Evolutionary conservation across 2,797 vertebrate species (phyloP).

Genomic region (Halcyon smyrnensis): DNA sequence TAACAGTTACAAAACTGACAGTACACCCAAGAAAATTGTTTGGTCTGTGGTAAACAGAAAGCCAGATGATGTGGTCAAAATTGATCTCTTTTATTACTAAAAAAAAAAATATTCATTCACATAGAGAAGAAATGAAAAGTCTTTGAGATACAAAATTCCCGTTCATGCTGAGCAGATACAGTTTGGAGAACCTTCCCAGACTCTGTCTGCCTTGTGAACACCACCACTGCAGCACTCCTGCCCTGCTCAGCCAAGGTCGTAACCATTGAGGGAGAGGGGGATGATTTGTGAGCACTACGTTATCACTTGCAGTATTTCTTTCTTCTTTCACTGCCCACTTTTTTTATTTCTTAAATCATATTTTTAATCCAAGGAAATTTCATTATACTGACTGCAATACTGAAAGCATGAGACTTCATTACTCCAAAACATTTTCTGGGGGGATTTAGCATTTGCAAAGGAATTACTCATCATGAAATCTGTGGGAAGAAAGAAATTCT

Average conservation of each 20-base stretch:
- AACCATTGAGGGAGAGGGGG: neutral
- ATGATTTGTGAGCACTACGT: neutral
- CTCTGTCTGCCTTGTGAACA: neutral
- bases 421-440: neutral
- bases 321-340: neutral
- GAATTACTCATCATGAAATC: constrained; percentile 47
- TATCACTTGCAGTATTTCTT: neutral
- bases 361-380: neutral
- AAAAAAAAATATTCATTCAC: neutral
- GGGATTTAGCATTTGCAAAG: constrained; percentile 45
- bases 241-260: neutral
- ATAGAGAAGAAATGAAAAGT: neutral
- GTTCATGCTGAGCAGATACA: neutral
- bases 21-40: neutral
- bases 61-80: neutral
- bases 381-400: neutral
- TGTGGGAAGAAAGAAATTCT: constrained; percentile 57
- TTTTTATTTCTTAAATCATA: neutral
- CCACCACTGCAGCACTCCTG: neutral
- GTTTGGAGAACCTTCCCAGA: neutral
- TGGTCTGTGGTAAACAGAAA: neutral
- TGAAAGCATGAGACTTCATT: neutral
- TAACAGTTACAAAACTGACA: neutral
- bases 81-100: neutral
- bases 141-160: neutral